Evolutionary conservation across 1,140 invertebrate genomes (phyloP).

Genomic region (Chymomyza costata): DNA sequence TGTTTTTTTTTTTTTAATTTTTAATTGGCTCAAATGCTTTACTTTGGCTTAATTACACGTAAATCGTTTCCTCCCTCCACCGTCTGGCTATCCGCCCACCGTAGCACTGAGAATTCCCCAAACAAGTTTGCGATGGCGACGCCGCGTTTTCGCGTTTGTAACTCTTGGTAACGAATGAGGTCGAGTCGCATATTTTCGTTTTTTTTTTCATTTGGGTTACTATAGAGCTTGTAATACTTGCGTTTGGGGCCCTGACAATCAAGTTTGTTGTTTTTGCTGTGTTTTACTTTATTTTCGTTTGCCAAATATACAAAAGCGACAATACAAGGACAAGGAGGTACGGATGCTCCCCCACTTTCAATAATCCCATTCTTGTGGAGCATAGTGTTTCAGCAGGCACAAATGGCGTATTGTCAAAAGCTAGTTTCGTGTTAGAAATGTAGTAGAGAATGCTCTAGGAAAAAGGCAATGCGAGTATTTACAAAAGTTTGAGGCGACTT

Average conservation of each 20-base stretch:
- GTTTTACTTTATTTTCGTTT: constrained; percentile 52
- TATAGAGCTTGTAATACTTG: constrained; percentile 36
- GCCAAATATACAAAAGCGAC: constrained; percentile 59
- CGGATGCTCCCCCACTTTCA: constrained; percentile 10
- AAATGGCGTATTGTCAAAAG: no score
- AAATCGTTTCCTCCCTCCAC: constrained; percentile 17
- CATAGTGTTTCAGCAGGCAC: no score
- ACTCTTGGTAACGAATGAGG: constrained; percentile 69
- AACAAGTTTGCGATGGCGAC: constrained; percentile 28
- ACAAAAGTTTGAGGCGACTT: no score
- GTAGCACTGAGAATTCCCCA: constrained; percentile 7
- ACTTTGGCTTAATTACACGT: constrained; percentile 21
- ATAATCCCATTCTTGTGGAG: no score
- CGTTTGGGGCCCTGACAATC: constrained; percentile 14
- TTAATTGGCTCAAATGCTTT: not conserved
- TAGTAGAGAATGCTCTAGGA: no score
- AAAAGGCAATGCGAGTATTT: no score
- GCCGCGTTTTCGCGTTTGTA: constrained; percentile 60
- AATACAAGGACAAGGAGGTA: constrained; percentile 56
- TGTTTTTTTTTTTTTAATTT: constrained; percentile 13
- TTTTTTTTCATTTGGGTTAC: constrained; percentile 43
- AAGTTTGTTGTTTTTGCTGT: constrained; percentile 9
- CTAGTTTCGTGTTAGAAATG: no score
- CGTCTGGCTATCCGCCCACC: no score
- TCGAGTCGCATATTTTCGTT: constrained; percentile 36